Evolutionary conservation across 2,888 invertebrate species (phyloP).

Genomic region (Rugalucina vietnamica): DNA sequence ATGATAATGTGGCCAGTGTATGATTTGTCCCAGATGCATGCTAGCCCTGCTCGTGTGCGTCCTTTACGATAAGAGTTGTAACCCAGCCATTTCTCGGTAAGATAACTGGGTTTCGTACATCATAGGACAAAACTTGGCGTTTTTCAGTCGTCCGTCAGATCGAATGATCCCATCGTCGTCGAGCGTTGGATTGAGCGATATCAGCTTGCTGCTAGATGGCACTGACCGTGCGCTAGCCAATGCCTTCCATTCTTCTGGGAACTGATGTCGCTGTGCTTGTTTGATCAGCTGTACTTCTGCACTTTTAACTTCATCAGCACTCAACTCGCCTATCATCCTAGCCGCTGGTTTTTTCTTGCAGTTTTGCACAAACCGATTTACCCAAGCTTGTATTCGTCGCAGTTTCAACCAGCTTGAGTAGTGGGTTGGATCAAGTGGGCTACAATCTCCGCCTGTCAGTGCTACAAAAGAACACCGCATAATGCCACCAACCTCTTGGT

Average conservation of each 20-base stretch:
- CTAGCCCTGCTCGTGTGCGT: no score
- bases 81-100: no score
- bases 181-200: constrained; percentile 31
- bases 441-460: constrained; percentile 1
- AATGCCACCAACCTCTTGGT: no score
- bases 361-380: neutral
- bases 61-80: no score
- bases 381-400: neutral
- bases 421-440: no score
- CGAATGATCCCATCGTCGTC: constrained; percentile 42
- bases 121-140: no score
- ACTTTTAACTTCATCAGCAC: neutral
- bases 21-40: no score
- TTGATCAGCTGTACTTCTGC: neutral
- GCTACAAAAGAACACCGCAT: constrained; percentile 4
- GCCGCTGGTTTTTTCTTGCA: neutral
- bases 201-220: constrained; percentile 27
- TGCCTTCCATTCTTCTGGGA: neutral
- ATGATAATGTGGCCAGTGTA: no score
- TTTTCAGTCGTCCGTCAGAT: constrained; percentile 12
- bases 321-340: neutral
- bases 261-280: no score
- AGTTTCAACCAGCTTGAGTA: constrained; percentile 1
- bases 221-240: neutral
- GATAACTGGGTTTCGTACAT: no score